These are phyloP conservation scores for Chironomus riparius DNA, from an alignment of 2,888 invertebrate species.

Conservation along the genomic window DNA sequence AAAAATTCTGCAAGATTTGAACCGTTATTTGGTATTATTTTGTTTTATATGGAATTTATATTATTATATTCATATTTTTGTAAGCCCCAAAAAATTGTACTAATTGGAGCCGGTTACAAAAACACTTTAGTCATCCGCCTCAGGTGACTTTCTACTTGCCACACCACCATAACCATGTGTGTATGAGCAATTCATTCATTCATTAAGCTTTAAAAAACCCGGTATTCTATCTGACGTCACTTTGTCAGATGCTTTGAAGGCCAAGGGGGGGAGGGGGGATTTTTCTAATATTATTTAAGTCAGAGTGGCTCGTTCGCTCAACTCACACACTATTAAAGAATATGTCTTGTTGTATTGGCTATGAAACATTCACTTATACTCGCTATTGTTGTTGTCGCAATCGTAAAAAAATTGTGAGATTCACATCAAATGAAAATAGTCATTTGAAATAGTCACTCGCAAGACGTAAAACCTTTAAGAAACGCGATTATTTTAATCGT, in stretches of 20 bases:
- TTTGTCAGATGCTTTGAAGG: neutral
- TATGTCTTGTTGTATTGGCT: neutral
- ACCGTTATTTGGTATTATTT: no score
- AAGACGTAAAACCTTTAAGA: neutral
- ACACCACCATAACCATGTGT: neutral
- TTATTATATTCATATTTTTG: no score
- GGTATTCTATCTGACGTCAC: conserved; percentile 5
- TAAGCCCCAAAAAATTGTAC: no score
- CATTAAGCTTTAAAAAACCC: neutral
- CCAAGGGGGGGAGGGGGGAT: neutral
- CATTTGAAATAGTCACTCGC: neutral
- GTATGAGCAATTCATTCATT: neutral
- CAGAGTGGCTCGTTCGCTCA: neutral
- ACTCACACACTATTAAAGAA: neutral
- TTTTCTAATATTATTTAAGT: neutral
- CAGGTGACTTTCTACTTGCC: no score
- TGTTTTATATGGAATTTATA: no score
- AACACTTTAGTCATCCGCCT: no score
- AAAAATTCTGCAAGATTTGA: no score
- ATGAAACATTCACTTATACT: neutral
- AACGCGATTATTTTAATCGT: neutral
- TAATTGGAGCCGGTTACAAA: no score
- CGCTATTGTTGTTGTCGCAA: conserved; percentile 16
- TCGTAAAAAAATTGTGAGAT: conserved; percentile 17
- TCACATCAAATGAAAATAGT: conserved; percentile 19